Evolutionary conservation across 2,113 vertebrate genomes (phyloP), one percentile per base, ranked within the genome.

Genomic region (Hemiscyllium ocellatum): DNA sequence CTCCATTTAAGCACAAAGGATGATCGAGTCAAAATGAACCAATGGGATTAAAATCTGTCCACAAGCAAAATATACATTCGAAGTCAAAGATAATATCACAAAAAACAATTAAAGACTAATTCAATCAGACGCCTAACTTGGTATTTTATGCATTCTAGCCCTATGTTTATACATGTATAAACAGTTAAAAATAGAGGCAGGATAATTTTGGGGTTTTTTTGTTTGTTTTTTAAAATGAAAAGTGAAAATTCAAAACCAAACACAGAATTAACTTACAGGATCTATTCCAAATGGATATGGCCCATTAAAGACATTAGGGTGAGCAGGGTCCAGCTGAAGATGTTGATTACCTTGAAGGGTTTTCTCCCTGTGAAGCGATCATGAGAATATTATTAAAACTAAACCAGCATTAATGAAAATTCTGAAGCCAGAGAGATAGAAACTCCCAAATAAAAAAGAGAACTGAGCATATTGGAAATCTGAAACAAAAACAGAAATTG

Each of bases 201-300:
- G 47, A 37, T 61, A 47, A 10, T 70, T 70, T 70, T 52, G 19
- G 72, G 19, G 72, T 29, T 95, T 95, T 70, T 5, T 42, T 61
- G 10, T 8, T 61, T 61, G 0, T 47, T 47, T 47, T 47, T 47
- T 47, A 47, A 1, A 47, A 94, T 15, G 12, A 20, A 52, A 24
- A 17, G 66, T 66, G 33, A 61, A 95, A 20, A 47, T 89, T 61
- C 47, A 33, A 90, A 47, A 85, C 26, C 86, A 90, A 86, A 65
- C 26, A 91, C 8, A 95, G 33, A 80, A 72, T 66, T 37, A 52
- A 96, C 97, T 97, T 97, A 99, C 99, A 26, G 99, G 99, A 97
- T 99, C 99, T 10, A 99, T 99, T 97, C 99, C 99, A n/a, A 99
- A 98, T 0, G 99, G 99, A 96, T 99, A 99, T 0, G 99, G 98